Evolutionary conservation across 2,113 vertebrate genomes (phyloP).

Genomic region (Lophura nycthemera): DNA sequence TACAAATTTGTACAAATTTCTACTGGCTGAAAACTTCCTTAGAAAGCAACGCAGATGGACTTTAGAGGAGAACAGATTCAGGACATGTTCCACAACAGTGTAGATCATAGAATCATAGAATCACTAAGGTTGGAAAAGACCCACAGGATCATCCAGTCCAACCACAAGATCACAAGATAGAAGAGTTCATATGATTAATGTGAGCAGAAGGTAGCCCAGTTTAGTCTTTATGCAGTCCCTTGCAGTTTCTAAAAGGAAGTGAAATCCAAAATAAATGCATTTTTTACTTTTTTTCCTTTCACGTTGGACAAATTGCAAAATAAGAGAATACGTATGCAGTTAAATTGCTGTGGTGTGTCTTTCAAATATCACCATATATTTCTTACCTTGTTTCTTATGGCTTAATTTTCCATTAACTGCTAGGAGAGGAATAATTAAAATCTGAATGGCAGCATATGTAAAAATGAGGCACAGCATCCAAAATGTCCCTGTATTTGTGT

Average conservation of each 20-base stretch:
- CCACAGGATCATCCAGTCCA: no score
- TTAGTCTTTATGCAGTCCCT: background rate
- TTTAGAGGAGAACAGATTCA: background rate
- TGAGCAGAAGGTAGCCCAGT: background rate
- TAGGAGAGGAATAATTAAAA: background rate
- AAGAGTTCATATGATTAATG: background rate
- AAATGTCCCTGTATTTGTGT: background rate
- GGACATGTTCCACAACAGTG: background rate
- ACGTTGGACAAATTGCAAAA: background rate
- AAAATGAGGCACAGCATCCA: background rate
- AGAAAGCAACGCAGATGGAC: background rate
- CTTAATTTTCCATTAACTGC: background rate
- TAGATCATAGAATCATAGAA: background rate
- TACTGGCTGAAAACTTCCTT: background rate
- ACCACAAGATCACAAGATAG: background rate
- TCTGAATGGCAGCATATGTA: background rate
- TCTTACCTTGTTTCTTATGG: background rate
- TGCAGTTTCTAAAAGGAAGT: no score
- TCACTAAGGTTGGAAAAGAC: no score
- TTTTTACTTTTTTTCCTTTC: background rate
- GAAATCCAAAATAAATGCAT: background rate
- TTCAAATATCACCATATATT: background rate
- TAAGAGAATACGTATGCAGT: background rate
- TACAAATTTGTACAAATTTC: background rate
- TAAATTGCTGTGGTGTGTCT: background rate